phyloP scores from a whole-genome alignment of 1,140 invertebrate genomes.

The Philotrypesis tridentata region DNA sequence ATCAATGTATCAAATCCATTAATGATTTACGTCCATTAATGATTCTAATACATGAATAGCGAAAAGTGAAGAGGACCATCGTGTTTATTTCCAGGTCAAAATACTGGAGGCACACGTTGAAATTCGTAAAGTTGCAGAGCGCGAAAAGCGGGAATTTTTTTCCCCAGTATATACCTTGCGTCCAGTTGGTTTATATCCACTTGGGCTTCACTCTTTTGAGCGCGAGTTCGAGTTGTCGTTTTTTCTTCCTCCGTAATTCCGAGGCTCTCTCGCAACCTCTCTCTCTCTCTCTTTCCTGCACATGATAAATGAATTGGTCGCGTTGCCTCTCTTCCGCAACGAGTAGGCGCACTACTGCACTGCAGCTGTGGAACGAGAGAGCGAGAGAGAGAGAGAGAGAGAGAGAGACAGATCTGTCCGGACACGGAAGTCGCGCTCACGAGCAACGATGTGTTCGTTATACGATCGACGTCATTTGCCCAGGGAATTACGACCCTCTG shows the following conservation, averaged over 20 bases:
- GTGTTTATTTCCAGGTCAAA: too few relatives aligned
- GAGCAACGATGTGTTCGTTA: constrained; percentile 58
- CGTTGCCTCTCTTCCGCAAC: background rate
- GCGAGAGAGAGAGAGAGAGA: background rate
- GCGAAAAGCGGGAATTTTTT: background rate
- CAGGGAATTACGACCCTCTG: constrained; percentile 69
- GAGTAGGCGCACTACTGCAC: background rate
- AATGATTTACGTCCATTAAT: too few relatives aligned
- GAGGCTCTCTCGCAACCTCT: too few relatives aligned
- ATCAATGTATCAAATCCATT: too few relatives aligned
- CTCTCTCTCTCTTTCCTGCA: constrained; percentile 12
- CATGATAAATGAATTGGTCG: constrained; percentile 24
- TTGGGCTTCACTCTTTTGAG: background rate
- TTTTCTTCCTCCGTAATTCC: constrained; percentile 9
- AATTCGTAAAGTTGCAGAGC: too few relatives aligned
- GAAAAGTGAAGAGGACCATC: too few relatives aligned
- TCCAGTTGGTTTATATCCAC: background rate
- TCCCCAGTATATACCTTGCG: too few relatives aligned
- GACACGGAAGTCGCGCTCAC: constrained; percentile 15
- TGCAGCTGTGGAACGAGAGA: background rate
- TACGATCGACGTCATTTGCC: constrained; percentile 71
- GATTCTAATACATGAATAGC: too few relatives aligned
- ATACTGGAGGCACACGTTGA: too few relatives aligned
- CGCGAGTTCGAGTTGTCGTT: background rate
- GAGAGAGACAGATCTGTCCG: constrained; percentile 6